Evolutionary conservation across 1,140 invertebrate species (phyloP), one percentile per base, ranked within the genome.

Genomic region (Heliothis subflexa): DNA sequence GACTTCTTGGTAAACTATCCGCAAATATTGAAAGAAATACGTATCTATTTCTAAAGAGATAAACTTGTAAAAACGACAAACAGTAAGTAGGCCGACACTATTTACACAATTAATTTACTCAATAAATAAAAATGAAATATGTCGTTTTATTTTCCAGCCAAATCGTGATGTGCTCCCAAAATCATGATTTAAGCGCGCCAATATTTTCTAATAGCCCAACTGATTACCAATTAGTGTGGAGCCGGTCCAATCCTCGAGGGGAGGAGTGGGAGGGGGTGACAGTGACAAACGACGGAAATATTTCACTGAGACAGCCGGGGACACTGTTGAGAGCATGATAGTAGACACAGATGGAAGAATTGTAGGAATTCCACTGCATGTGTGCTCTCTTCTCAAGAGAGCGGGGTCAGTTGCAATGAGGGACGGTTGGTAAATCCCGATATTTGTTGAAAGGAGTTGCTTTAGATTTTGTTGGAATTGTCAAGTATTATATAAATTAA

Each of bases 201-300:
- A 81, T 79, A 72, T 78, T 79, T 78, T 78, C 72, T 78, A 81
- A 82, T 79, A 74, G 72, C 72, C 16, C 45, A 81, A 81, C 76
- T 81, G 82, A 83, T 83, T 78, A 83, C 78, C 79, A 83, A 83
- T 83, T 83, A 83, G 80, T 71, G 50, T 59, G 73, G 45, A 64
- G 71, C 70, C 75, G 52, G 75, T 70, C 76, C 66, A 64, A 74
- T 74, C 54, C 61, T 61, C 40, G 52, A 21, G 70, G 16, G 28
- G 21, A 25, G 33, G 76, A 11, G 50, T 61, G 78, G 61, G 52
- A 72, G 52, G 47, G 21, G 61, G 40, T 50, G 82, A 81, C 82
- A 83, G 79, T 83, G 82, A 83, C 77, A 83, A 83, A 83, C 73
- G 82, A 78, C 68, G 71, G 79, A 74, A 73, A 81, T 83, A 83